Percentiles rank a stretch among this genome's conserved stretches.
These are phyloP conservation scores for Dicrostonyx torquatus DNA, from an alignment of 2,797 vertebrate genomes.

Conservation along the genomic window DNA sequence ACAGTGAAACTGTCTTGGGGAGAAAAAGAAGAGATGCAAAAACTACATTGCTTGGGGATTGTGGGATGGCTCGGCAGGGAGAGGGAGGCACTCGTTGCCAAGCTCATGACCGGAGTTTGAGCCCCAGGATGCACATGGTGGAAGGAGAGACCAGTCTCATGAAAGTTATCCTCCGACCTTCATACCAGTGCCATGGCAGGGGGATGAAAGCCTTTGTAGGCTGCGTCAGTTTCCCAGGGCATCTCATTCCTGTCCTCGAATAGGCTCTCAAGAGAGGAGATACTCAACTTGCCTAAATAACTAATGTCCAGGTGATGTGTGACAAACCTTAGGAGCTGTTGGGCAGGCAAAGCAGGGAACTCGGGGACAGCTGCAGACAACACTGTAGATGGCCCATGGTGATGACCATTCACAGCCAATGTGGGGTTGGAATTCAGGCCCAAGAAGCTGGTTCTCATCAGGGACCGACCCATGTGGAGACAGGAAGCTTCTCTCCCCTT, in stretches of 20 bases:
- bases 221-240: neutral
- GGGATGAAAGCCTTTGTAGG: neutral
- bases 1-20: neutral
- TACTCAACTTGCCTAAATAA: neutral
- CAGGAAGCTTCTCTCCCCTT: neutral
- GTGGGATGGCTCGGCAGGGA: neutral
- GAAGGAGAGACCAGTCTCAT: neutral
- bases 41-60: neutral
- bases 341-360: neutral
- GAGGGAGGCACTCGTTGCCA: neutral
- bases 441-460: neutral
- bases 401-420: neutral
- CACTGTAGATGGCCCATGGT: accelerated
- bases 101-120: neutral
- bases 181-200: neutral
- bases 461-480: neutral
- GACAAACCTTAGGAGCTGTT: neutral
- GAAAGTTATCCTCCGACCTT: neutral
- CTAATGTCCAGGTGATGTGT: neutral
- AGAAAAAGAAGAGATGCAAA: neutral
- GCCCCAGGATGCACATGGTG: neutral
- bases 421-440: neutral
- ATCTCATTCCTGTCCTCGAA: neutral
- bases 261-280: neutral
- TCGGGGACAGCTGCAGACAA: neutral